Base-by-base conservation (phyloP, 2,888 invertebrate genomes). In the Patella depressa region DNA sequence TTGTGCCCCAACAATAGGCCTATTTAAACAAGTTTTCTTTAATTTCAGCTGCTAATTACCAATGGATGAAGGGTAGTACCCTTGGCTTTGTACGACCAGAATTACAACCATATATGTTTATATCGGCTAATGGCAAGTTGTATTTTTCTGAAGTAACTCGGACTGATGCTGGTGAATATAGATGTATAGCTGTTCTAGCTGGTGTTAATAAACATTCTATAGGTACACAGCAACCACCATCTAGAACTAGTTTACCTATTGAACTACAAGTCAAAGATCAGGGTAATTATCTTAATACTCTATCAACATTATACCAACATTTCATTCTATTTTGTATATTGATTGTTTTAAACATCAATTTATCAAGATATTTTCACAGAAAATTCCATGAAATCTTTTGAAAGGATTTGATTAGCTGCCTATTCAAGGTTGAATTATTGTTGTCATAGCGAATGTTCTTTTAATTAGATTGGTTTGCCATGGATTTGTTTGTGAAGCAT, bases 11-110 rank as follows among this genome's bases (percentile, higher is more conserved):
- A 15, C 4, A 45, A 34, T 24, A 24, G 24, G 24, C 24, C 24
- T 24, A 45, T 45, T 45, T 7, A 45, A 45, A 45, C 45, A 45
- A 45, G 45, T 45, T 45, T 7, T 45, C 45, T 45, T 45, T 45
- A 45, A 15, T 80, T 80, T 14, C 81, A 88, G 88, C 81, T 45
- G 84, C 82, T 5, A 75, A 81, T 45, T 98, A 96, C 91, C 95
- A 96, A 85, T 98, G 98, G 98, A 95, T 96, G 14, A 94, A 98
- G 81, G 95, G 96, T 88, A 95, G 94, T 88, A 97, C 97, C 85
- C 96, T 96, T 0, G 97, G 97, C 91, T 96, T 98, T 85, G 97
- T 98, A 1, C 96, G 98, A 90, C 97, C 98, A 91, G 97, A 97
- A 91, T 95, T 95, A 88, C 93, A 98, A 76, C 85, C 85, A 7